Evolutionary conservation across 2,888 invertebrate genomes (phyloP).

Genomic region (Pheosia gnoma): DNA sequence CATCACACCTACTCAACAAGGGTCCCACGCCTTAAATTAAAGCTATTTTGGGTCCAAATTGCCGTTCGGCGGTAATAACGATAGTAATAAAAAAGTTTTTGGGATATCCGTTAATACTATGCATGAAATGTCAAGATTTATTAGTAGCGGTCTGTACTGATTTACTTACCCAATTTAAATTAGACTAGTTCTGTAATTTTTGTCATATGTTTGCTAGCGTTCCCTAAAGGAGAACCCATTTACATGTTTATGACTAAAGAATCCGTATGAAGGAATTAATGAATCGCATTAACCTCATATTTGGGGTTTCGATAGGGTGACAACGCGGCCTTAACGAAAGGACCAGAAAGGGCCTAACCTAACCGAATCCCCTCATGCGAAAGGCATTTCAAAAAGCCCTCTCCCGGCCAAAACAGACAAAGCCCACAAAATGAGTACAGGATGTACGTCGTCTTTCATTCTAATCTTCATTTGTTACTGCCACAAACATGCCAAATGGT

Average conservation of each 20-base stretch:
- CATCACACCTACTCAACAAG: conserved; percentile 53
- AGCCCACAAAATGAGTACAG: background rate
- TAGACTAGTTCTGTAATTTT: background rate
- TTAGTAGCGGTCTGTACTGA: background rate
- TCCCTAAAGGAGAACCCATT: too few relatives aligned
- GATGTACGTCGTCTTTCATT: background rate
- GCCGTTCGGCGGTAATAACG: conserved; percentile 7
- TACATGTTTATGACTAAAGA: too few relatives aligned
- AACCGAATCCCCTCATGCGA: background rate
- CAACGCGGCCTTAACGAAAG: too few relatives aligned
- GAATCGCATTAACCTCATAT: too few relatives aligned
- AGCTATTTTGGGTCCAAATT: conserved; percentile 25
- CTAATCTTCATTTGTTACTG: conserved; percentile 25
- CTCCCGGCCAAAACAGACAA: background rate
- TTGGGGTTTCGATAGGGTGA: too few relatives aligned
- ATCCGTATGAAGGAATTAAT: too few relatives aligned
- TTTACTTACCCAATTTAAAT: background rate
- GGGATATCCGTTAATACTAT: background rate
- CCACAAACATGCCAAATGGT: conserved; percentile 21
- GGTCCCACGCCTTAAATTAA: conserved; percentile 47
- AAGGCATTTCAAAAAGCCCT: too few relatives aligned
- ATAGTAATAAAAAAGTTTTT: conserved; percentile 12
- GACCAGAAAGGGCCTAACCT: too few relatives aligned
- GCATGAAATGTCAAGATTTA: background rate
- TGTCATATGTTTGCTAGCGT: too few relatives aligned